Base-by-base conservation (phyloP, 2,113 vertebrate species). In the Equus quagga region DNA sequence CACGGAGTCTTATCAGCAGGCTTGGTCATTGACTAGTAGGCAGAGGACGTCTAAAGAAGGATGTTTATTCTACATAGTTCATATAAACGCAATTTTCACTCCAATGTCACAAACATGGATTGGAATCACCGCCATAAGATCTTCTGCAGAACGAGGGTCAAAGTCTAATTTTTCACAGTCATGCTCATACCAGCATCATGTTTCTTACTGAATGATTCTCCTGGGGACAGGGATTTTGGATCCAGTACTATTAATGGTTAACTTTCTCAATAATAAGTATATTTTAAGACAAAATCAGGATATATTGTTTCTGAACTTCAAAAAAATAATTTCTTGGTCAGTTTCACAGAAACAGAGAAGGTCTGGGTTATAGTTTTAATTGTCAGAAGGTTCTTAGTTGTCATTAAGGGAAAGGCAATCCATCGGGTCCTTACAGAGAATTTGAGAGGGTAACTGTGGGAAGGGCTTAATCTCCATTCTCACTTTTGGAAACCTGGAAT, bases 181-280 rank as follows among this genome's bases (percentile, higher is more conserved):
- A 31, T 14, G 6, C 31, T 46, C 15, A 44, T 0, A 41, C 23
- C 0, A 0, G 51, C 2, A 44, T 51, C 26, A 0, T 0, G 1
- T 3, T 51, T 65, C 76, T 58, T 58, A 65, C 3, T 10, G 67
- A 76, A 72, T 10, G 41, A 73, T n/a, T 8, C 3, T 65, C 13
- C 33, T 36, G 78, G 41, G 58, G 24, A 75, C n/a, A 65, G 56
- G 49, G 5, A 54, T 28, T 72, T 44, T 10, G 58, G 18, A 75
- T 19, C 33, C 33, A 33, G 23, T 18, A 72, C 56, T 54, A 19
- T 10, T 8, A n/a, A 46, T 18, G 89, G 54, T 70, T 80, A n/a
- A 46, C 56, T 65, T 72, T 36, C 80, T 85, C 73, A 70, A 23
- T 56, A 28, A 78, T 36, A 87, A 73, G 28, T 26, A 78, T 36